A percentile compares a stretch with the other conserved stretches of the same genome.
These are phyloP conservation scores for Brachyptera risi DNA, from an alignment of 2,888 invertebrate genomes.

Conservation along the genomic window DNA sequence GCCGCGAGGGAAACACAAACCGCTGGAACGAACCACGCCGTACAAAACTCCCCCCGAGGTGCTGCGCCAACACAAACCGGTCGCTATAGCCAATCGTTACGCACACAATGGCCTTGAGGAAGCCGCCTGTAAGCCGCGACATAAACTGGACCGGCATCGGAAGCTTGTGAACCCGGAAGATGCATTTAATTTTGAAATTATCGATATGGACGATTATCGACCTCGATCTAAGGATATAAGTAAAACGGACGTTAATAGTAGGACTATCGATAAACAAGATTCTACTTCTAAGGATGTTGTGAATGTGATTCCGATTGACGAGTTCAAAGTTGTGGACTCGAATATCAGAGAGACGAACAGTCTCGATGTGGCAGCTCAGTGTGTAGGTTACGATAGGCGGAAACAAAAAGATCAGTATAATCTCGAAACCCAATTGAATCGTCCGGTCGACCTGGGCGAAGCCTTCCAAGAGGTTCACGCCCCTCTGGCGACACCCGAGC, in stretches of 20 bases:
- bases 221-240: no score
- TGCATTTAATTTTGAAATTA: slow-evolving; percentile 77
- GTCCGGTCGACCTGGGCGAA: background rate
- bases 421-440: no score
- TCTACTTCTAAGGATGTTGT: no score
- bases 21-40: slow-evolving; percentile 61
- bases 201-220: slow-evolving; percentile 68
- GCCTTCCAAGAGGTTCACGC: slow-evolving; percentile 40
- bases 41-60: slow-evolving; percentile 59
- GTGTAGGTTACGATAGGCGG: no score
- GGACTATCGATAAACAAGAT: no score
- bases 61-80: slow-evolving; percentile 63
- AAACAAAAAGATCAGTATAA: no score
- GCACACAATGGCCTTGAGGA: background rate
- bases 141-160: slow-evolving; percentile 34
- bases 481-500: slow-evolving; percentile 59
- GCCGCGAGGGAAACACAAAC: slow-evolving; percentile 67
- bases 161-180: slow-evolving; percentile 58
- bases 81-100: slow-evolving; percentile 2
- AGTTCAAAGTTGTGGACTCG: background rate
- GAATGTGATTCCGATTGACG: no score
- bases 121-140: no score
- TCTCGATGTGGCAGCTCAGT: background rate
- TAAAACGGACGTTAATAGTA: no score
- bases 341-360: background rate